phyloP scores from a whole-genome alignment of 2,888 invertebrate species.

The Ashinkailepas kermadecensis region DNA sequence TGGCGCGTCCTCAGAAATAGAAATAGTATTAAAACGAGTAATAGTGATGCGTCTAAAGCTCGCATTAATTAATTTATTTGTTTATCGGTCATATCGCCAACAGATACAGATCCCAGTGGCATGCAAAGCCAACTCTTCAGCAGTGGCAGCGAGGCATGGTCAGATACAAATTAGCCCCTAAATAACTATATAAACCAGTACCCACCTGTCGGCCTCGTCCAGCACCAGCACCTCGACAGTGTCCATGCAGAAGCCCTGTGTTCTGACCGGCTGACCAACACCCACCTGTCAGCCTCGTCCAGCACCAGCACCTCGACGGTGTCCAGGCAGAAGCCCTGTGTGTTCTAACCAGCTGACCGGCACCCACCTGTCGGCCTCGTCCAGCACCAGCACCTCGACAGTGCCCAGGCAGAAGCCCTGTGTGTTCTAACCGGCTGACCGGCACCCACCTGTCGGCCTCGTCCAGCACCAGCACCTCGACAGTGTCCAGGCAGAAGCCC shows the following conservation, averaged over 20 bases:
- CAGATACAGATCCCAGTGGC: too few species aligned
- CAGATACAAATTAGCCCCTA: too few species aligned
- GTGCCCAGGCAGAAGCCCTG: constrained; percentile 53
- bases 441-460: constrained; percentile 57
- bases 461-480: constrained; percentile 77
- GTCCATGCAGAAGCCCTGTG: constrained; percentile 49
- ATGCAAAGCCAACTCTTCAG: too few species aligned
- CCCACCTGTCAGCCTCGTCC: constrained; percentile 45
- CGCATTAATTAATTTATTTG: too few species aligned
- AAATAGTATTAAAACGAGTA: too few species aligned
- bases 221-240: constrained; percentile 80
- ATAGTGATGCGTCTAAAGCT: too few species aligned
- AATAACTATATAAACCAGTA: too few species aligned
- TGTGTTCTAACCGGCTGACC: neutral
- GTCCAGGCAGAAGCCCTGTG: constrained; percentile 72
- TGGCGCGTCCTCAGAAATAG: too few species aligned
- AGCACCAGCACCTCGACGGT: constrained; percentile 80
- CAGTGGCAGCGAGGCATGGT: too few species aligned
- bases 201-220: constrained; percentile 63
- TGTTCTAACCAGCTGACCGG: constrained; percentile 55
- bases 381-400: constrained; percentile 78
- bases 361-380: constrained; percentile 42
- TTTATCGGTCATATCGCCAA: too few species aligned
- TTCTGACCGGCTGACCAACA: too few species aligned
- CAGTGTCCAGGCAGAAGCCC: constrained; percentile 55